Evolutionary conservation across 2,888 invertebrate genomes (phyloP).

Genomic region (Chrysotoxum bicinctum): DNA sequence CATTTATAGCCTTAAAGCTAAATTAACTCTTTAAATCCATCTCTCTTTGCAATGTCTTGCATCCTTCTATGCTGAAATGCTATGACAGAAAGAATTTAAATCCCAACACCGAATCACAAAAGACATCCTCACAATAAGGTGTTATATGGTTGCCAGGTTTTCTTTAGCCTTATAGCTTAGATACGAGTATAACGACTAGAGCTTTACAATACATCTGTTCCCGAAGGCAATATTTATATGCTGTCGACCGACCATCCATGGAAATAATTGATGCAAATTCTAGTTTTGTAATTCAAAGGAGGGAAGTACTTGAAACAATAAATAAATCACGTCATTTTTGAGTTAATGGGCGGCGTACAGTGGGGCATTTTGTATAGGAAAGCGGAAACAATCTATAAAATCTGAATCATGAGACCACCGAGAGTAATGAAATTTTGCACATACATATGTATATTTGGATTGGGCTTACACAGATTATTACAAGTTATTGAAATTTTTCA

Average conservation of each 20-base stretch:
- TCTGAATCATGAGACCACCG: too few species aligned
- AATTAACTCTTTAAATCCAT: slow-evolving; percentile 69
- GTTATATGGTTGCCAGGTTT: slow-evolving; percentile 14
- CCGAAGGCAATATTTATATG: neutral
- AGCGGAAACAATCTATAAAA: too few species aligned
- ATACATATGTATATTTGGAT: too few species aligned
- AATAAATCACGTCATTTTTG: neutral
- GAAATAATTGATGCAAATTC: neutral
- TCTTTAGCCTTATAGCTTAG: neutral
- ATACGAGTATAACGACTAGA: too few species aligned
- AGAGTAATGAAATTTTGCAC: too few species aligned
- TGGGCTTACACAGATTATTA: too few species aligned
- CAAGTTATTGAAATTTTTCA: too few species aligned
- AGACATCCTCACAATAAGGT: slow-evolving; percentile 5
- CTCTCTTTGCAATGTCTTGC: slow-evolving; percentile 15
- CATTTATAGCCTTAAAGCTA: slow-evolving; percentile 53
- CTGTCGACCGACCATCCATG: too few species aligned
- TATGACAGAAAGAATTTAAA: slow-evolving; percentile 55
- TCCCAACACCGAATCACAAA: slow-evolving; percentile 50
- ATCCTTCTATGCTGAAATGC: neutral
- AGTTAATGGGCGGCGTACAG: too few species aligned
- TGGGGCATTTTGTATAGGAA: too few species aligned
- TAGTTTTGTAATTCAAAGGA: neutral
- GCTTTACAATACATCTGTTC: neutral
- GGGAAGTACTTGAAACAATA: neutral